A percentile compares a stretch with the other conserved stretches of the same genome.
These are phyloP conservation scores for Merluccius polli DNA, from an alignment of 2,797 vertebrate species.

Conservation along the genomic window DNA sequence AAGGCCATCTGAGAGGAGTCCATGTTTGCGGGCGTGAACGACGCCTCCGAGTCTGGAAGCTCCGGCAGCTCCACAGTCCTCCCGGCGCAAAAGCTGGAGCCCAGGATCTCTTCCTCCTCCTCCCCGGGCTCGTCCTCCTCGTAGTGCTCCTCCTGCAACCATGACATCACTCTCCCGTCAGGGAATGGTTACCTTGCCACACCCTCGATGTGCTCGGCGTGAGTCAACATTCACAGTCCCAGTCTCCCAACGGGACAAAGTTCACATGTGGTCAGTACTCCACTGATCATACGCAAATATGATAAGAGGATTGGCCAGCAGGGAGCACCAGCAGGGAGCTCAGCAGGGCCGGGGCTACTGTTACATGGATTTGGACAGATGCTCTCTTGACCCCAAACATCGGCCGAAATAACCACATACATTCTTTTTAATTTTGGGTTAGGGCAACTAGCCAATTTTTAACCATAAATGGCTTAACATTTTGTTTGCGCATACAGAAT, in stretches of 20 bases:
- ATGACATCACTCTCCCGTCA: constrained; percentile 29
- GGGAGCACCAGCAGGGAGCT: too few species aligned
- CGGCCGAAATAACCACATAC: neutral
- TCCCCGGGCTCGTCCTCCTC: constrained; percentile 71
- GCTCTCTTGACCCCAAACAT: neutral
- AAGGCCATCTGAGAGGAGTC: constrained; percentile 82
- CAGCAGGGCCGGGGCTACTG: neutral
- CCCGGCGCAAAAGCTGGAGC: constrained; percentile 77
- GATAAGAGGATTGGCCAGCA: neutral
- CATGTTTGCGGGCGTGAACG: constrained; percentile 81
- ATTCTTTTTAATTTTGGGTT: neutral
- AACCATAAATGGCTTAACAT: neutral
- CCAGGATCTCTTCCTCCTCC: constrained; percentile 75
- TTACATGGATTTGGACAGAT: neutral
- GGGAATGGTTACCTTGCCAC: constrained; percentile 31
- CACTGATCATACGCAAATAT: constrained; percentile 31
- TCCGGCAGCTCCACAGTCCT: constrained; percentile 82
- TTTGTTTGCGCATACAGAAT: neutral
- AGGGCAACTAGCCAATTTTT: neutral
- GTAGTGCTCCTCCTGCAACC: constrained; percentile 82
- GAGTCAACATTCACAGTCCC: constrained; percentile 53
- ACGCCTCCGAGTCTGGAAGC: constrained; percentile 81
- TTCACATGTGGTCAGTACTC: constrained; percentile 12
- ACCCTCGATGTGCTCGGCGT: constrained; percentile 21
- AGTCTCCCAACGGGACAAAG: constrained; percentile 25